Base-by-base conservation (phyloP, 2,797 vertebrate species). In the Sebastes diploproa region DNA sequence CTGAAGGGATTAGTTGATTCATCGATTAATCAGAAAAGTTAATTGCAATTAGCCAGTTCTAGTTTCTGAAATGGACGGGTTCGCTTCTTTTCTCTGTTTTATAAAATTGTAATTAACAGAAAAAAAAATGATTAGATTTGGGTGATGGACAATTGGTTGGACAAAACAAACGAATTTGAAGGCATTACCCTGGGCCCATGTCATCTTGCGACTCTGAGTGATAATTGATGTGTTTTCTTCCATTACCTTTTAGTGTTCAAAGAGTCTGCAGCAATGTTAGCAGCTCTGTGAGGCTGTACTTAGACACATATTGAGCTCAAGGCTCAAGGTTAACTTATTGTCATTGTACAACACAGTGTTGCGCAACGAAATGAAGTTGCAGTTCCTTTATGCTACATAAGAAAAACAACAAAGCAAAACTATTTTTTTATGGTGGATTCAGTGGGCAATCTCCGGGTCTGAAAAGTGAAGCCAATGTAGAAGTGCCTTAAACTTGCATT, bases 11-110 rank as follows among this genome's bases (percentile, higher is more conserved):
- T 25, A 65, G 63, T 58, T 68, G 61, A 84, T 72, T 75, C 56
- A 72, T 62, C n/a, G 59, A 86, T 88, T 63, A 77, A 78, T 78
- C 16, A 58, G 52, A 69, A 30, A 79, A 76, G 76, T 54, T 1
- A 73, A 61, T 38, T 59, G 54, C 6, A 5, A 23, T 60, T 38
- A 54, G 34, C 20, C 46, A 32, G 13, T 36, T 77, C 30, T 84
- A 55, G n/a, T 69, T 82, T 18, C 46, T 66, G 20, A 65, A 79
- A 68, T 52, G n/a, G 46, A 60, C 72, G 22, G 8, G 29, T 69
- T 62, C 7, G 6, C 11, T 52, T 55, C 8, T 5, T 25, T 58
- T 52, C 1, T 22, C 5, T 10, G 4, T 32, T 46, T 23, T 30
- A 4, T 25, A 25, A 1, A 0, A 32, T 3, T 58, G 9, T 56